phyloP scores from a whole-genome alignment of 2,888 invertebrate species.

The Spodoptera exigua region DNA sequence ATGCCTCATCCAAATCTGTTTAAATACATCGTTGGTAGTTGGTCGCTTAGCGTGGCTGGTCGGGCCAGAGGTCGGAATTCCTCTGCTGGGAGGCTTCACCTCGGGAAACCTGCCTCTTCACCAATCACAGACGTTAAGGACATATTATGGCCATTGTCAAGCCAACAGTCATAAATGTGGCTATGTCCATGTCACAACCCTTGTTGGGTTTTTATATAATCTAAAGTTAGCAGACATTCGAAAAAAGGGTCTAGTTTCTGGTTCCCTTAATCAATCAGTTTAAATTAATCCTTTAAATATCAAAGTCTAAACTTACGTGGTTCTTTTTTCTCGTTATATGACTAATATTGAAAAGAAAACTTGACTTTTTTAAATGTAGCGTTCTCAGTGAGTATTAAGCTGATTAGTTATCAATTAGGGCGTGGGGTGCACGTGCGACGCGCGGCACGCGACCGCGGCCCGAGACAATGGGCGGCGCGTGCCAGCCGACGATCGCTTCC shows the following conservation, averaged over 20 bases:
- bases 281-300: too few species aligned
- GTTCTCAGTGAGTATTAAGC: slow-evolving; percentile 52
- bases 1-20: slow-evolving; percentile 29
- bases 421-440: slow-evolving; percentile 30
- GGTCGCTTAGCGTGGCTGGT: slow-evolving; percentile 24
- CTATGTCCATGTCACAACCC: slow-evolving; percentile 7
- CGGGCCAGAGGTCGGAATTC: slow-evolving; percentile 72
- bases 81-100: slow-evolving; percentile 44
- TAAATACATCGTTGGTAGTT: background rate
- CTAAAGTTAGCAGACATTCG: too few species aligned
- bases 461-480: slow-evolving; percentile 50
- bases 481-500: slow-evolving; percentile 62
- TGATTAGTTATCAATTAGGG: slow-evolving; percentile 70
- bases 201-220: too few species aligned
- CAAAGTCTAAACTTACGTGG: too few species aligned
- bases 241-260: too few species aligned
- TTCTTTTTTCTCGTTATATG: background rate
- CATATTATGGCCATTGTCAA: slow-evolving; percentile 29
- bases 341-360: background rate
- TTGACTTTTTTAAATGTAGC: slow-evolving; percentile 12
- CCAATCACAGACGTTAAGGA: slow-evolving; percentile 37
- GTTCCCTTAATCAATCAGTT: too few species aligned
- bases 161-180: background rate
- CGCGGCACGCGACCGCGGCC: slow-evolving; percentile 25
- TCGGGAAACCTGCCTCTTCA: slow-evolving; percentile 36